phyloP scores from a whole-genome alignment of 2,797 vertebrate species.

The Urosaurus nigricauda region DNA sequence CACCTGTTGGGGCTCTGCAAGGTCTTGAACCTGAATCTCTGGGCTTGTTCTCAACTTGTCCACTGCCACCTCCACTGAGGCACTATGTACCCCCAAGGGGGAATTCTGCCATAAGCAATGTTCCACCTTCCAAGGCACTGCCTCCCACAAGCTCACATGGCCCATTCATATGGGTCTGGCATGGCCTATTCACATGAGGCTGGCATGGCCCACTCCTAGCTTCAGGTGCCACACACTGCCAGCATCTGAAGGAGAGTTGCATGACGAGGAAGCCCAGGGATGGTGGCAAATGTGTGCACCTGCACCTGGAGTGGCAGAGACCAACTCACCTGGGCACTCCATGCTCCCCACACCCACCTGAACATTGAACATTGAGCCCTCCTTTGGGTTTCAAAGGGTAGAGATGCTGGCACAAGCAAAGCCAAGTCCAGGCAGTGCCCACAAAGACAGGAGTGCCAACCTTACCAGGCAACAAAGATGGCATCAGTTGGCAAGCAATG shows the following conservation, averaged over 20 bases:
- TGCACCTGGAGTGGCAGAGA: background rate
- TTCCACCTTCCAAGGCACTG: background rate
- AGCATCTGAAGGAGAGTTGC: too few relatives aligned
- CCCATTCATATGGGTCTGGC: background rate
- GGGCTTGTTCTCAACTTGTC: too few relatives aligned
- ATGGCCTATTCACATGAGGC: background rate
- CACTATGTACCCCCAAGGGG: too few relatives aligned
- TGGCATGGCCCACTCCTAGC: background rate
- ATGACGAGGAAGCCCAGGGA: background rate
- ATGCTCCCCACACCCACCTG: background rate
- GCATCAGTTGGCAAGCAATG: background rate
- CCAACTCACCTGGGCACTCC: background rate
- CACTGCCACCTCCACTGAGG: too few relatives aligned
- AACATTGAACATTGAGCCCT: background rate
- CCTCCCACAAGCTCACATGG: background rate
- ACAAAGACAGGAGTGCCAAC: conserved; percentile 65
- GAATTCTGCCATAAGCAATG: too few relatives aligned
- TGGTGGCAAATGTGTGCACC: too few relatives aligned
- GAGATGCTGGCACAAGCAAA: too few relatives aligned
- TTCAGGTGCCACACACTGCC: too few relatives aligned
- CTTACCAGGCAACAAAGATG: conserved; percentile 61
- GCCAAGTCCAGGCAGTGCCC: too few relatives aligned
- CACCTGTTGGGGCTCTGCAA: too few relatives aligned
- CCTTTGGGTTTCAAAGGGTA: too few relatives aligned
- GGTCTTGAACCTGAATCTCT: too few relatives aligned